These are phyloP conservation scores for Bradysia coprophila DNA, from an alignment of 1,140 invertebrate species.

Conservation along the genomic window DNA sequence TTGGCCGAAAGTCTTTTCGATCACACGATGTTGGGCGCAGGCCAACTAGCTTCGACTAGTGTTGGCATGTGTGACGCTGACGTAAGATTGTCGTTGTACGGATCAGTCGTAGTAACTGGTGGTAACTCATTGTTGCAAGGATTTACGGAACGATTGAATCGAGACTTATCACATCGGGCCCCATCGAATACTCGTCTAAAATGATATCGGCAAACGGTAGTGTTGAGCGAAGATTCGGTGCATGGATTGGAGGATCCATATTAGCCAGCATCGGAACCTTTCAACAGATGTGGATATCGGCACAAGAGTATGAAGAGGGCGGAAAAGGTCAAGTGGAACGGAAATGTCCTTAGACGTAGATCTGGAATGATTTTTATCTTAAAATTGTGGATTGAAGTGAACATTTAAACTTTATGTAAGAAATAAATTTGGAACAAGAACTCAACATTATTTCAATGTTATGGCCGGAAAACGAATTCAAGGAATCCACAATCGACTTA, in stretches of 20 bases:
- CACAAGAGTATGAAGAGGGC: conserved; percentile 89
- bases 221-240: conserved; percentile 73
- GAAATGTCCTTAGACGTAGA: conserved; percentile 56
- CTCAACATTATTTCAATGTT: too few species aligned
- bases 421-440: too few species aligned
- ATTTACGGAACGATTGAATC: conserved; percentile 51
- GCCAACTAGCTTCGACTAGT: conserved; percentile 54
- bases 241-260: conserved; percentile 94
- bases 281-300: conserved; percentile 96
- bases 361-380: background rate
- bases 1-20: conserved; percentile 86
- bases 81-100: conserved; percentile 76
- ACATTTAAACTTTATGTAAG: too few species aligned
- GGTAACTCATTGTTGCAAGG: conserved; percentile 67
- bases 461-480: too few species aligned
- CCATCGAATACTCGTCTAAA: conserved; percentile 79
- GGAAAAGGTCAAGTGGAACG: conserved; percentile 83
- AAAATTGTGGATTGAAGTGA: too few species aligned
- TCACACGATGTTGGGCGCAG: conserved; percentile 56
- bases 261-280: conserved; percentile 88
- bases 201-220: conserved; percentile 65
- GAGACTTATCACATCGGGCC: conserved; percentile 73
- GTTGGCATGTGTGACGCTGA: conserved; percentile 92
- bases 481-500: too few species aligned
- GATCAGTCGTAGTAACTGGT: conserved; percentile 67